Evolutionary conservation across 1,140 invertebrate genomes (phyloP).

Genomic region (Neelides sp.): DNA sequence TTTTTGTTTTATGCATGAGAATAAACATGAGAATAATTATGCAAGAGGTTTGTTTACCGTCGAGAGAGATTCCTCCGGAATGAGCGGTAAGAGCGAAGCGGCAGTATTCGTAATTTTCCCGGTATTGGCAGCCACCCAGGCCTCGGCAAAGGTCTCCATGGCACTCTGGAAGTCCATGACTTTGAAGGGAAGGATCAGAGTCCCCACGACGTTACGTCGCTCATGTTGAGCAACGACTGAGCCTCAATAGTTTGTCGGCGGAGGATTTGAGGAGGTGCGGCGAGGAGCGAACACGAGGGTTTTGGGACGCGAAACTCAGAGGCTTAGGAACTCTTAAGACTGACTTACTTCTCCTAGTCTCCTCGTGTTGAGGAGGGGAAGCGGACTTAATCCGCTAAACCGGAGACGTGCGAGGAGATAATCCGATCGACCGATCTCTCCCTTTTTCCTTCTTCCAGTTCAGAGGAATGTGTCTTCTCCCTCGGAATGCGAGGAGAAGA

Average conservation of each 20-base stretch:
- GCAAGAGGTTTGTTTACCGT: too few relatives aligned
- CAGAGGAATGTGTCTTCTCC: neutral
- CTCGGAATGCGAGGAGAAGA: too few relatives aligned
- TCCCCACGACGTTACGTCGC: neutral
- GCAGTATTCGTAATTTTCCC: constrained; percentile 47
- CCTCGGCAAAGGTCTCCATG: constrained; percentile 92
- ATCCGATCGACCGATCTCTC: constrained; percentile 9
- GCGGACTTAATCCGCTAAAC: constrained; percentile 16
- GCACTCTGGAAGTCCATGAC: constrained; percentile 40
- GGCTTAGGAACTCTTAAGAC: too few relatives aligned
- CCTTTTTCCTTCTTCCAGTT: constrained; percentile 2
- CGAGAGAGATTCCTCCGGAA: too few relatives aligned
- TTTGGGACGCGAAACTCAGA: neutral
- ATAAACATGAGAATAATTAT: too few relatives aligned
- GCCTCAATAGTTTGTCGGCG: neutral
- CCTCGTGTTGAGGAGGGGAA: neutral
- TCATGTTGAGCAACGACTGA: neutral
- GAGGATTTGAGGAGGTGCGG: neutral
- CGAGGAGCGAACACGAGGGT: neutral
- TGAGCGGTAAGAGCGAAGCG: too few relatives aligned
- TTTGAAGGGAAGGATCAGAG: too few relatives aligned
- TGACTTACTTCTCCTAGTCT: too few relatives aligned
- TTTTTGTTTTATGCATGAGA: too few relatives aligned
- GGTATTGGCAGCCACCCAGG: constrained; percentile 86
- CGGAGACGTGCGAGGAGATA: constrained; percentile 15